Conservation (phyloP, 2,797 vertebrate genomes). For the Mastacembelus armatus region DNA sequence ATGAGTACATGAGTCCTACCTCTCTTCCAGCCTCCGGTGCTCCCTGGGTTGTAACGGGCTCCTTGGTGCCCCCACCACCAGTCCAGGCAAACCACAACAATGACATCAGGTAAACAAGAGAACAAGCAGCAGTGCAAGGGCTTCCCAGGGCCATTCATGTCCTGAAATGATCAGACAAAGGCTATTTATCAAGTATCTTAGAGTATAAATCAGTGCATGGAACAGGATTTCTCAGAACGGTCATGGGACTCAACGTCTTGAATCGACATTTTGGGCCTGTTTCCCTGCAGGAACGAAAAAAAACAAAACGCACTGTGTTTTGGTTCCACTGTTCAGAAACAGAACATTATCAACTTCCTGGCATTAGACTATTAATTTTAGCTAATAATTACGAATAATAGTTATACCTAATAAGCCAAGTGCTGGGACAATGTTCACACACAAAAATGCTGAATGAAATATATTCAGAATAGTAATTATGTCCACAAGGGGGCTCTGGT, state of each 20-base stretch:
- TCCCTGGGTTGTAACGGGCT: conserved; percentile 69
- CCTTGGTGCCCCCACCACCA: conserved; percentile 77
- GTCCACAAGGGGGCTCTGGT: conserved; percentile 50
- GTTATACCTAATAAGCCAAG: too few relatives aligned
- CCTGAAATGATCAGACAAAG: not conserved
- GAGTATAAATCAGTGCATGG: not conserved
- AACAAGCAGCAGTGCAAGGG: not conserved
- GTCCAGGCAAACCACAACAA: conserved; percentile 53
- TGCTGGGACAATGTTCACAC: too few relatives aligned
- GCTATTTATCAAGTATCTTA: not conserved
- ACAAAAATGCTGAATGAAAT: too few relatives aligned
- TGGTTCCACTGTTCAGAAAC: too few relatives aligned
- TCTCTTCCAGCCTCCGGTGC: conserved; percentile 83
- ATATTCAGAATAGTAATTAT: not conserved
- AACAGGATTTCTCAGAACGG: too few relatives aligned
- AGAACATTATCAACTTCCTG: too few relatives aligned
- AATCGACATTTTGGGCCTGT: too few relatives aligned
- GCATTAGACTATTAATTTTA: too few relatives aligned
- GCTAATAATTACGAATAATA: too few relatives aligned
- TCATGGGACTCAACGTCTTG: not conserved
- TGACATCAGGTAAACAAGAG: conserved; percentile 53
- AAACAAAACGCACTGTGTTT: too few relatives aligned
- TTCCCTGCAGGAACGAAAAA: too few relatives aligned
- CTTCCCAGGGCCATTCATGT: not conserved
- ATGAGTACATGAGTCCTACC: conserved; percentile 94